These are phyloP conservation scores for Hydroisotoma schaefferi DNA, from an alignment of 2,888 invertebrate species.

Conservation along the genomic window DNA sequence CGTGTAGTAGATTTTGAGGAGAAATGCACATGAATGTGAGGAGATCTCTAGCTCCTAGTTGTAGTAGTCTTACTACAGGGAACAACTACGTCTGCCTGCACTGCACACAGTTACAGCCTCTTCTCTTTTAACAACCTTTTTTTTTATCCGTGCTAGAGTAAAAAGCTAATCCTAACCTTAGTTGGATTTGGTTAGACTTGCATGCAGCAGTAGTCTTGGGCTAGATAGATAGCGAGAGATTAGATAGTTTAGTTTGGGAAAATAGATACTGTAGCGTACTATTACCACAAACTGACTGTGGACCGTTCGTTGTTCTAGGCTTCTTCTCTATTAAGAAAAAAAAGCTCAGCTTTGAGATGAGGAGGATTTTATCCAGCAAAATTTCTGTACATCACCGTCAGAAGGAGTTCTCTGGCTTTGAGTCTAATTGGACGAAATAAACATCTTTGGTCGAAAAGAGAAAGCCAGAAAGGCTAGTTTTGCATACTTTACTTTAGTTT, in stretches of 20 bases:
- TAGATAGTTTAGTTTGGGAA: no score
- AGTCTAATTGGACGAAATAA: no score
- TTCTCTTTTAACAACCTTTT: background rate
- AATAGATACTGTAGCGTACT: no score
- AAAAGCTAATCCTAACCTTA: no score
- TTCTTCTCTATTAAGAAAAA: background rate
- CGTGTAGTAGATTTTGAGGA: background rate
- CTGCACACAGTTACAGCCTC: background rate
- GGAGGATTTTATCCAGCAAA: slow-evolving; percentile 5
- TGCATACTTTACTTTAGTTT: no score
- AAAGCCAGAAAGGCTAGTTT: no score
- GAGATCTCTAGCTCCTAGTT: background rate
- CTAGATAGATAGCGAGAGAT: no score
- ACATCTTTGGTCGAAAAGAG: background rate
- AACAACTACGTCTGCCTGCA: no score
- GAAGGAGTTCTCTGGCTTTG: slow-evolving; percentile 14
- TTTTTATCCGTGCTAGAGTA: no score
- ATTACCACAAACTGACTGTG: no score
- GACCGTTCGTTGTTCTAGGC: background rate
- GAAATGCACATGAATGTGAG: background rate
- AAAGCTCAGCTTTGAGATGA: background rate
- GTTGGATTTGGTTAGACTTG: no score
- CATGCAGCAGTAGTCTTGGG: no score
- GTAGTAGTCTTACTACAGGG: background rate
- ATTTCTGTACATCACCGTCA: slow-evolving; percentile 11